Base-by-base conservation (phyloP, 2,113 vertebrate genomes). In the Calyptommatus sinebrachiatus region DNA sequence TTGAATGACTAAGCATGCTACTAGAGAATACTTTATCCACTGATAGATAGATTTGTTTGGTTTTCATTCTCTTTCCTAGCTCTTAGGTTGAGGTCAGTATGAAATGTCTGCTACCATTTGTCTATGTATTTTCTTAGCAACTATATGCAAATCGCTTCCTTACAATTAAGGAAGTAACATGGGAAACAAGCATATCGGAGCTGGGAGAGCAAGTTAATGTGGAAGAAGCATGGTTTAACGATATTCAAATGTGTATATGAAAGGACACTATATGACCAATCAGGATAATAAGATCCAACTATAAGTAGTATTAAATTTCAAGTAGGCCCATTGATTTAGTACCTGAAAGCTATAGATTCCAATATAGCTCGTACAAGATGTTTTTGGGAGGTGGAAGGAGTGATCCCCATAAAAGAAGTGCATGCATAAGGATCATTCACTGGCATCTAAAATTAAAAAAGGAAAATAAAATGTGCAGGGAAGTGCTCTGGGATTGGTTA, bases 321-420 rank as follows among this genome's bases (percentile, higher is more conserved):
- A 21, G 3, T 35, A 35, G 14, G 6, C n/a, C 10, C 3, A 14
- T 41, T 46, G 9, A 35, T 26, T 45, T 22, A 53, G 28, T 90
- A 99, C 98, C 98, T 97, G 93, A 98, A 99, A 46, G 97, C 96
- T 8, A 99, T 62, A 0, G 98, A 98, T 90, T 99, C 98, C 90
- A 99, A 78, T 74, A 99, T 97, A 67, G 98, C 97, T 71, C 98
- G 95, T 26, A 99, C 95, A 7, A 99, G 95, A 82, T 99, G 98
- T 71, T 87, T 91, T 91, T 97, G 99, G 60, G 89, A 98, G 70
- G 97, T 97, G 4, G 97, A 96, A 41, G 96, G 94, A 92, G 98
- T 99, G 83, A 99, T 94, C 70, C 98, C 98, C 96, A 96, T 94
- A 78, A 99, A 95, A 41, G 97, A 97, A 68, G 98, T 96, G 75